These are phyloP conservation scores for Cyanocitta stelleri DNA, from an alignment of 2,113 vertebrate genomes.

Conservation along the genomic window DNA sequence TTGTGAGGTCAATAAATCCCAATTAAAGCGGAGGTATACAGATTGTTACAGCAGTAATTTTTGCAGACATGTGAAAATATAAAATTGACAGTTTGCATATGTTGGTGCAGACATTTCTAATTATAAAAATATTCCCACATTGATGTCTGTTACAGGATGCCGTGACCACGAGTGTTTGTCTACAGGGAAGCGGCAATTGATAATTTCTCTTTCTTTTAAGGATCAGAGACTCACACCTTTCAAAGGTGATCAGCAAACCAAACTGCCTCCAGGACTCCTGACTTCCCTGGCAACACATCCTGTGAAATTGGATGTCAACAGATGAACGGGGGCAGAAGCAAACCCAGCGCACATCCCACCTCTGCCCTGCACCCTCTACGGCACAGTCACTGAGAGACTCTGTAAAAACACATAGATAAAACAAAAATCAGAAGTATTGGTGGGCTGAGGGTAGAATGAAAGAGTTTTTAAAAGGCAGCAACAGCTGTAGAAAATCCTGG, in stretches of 20 bases:
- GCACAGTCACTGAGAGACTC: fast-evolving
- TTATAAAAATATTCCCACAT: not conserved
- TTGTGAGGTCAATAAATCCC: not conserved
- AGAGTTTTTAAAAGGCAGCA: not conserved
- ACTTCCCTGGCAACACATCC: fast-evolving
- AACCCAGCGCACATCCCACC: not conserved
- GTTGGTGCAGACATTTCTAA: not conserved
- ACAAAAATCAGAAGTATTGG: not conserved
- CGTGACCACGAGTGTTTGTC: not conserved
- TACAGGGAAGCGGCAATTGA: not conserved
- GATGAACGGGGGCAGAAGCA: not conserved
- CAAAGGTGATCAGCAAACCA: not conserved
- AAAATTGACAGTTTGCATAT: not conserved
- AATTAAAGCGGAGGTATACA: not conserved
- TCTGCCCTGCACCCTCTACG: not conserved
- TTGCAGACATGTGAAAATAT: not conserved
- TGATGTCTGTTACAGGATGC: not conserved
- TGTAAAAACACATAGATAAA: not conserved
- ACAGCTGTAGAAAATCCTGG: not conserved
- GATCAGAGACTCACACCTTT: not conserved
- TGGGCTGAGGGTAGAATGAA: not conserved
- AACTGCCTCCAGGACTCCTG: not conserved
- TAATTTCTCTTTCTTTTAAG: not conserved
- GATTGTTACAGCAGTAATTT: not conserved
- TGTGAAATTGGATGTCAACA: not conserved